Base-by-base conservation (phyloP, 2,888 invertebrate species). In the Chironomus riparius region DNA sequence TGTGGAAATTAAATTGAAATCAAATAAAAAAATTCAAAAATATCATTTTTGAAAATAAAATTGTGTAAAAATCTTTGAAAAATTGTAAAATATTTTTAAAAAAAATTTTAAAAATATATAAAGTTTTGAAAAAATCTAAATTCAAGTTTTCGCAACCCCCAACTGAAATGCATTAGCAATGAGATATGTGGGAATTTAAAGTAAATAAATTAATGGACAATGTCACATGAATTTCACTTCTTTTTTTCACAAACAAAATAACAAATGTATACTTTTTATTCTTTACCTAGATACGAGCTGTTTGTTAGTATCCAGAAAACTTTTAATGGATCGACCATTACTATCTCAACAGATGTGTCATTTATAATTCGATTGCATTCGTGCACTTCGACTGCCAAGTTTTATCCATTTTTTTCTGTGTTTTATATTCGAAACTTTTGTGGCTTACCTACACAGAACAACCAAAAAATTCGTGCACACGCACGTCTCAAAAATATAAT, bases 251-350 rank as follows among this genome's bases (percentile, higher is more conserved):
- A 22, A 22, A 21, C 15, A 15, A n/a, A 7, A 18, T 2, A 75
- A 56, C 68, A 24, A 15, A 18, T 61, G 61, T 76, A 38, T 65
- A 65, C 22, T 18, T 68, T 47, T 6, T 18, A 15, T 47, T 79
- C 80, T 83, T 82, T 88, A 92, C 92, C 91, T 83, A 92, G 85
- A 83, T 91, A 92, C 82, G 91, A 91, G 87, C 91, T 92, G 87
- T 92, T 92, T 86, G 91, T 92, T 82, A 92, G 87, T 86, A 92
- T 91, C 92, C 92, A 92, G 85, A 92, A 90, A 84, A 92, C 89
- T 86, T 92, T 92, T 83, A 92, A 87, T 83, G 92, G 91, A 87
- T 92, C 91, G 85, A 92, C 91, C 91, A 92, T 92, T 87, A 88
- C 86, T 65, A 65, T 24, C 22, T 65, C 13, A 13, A 65, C 13